phyloP scores from a whole-genome alignment of 2,797 vertebrate species.

The Propithecus deckenii region DNA sequence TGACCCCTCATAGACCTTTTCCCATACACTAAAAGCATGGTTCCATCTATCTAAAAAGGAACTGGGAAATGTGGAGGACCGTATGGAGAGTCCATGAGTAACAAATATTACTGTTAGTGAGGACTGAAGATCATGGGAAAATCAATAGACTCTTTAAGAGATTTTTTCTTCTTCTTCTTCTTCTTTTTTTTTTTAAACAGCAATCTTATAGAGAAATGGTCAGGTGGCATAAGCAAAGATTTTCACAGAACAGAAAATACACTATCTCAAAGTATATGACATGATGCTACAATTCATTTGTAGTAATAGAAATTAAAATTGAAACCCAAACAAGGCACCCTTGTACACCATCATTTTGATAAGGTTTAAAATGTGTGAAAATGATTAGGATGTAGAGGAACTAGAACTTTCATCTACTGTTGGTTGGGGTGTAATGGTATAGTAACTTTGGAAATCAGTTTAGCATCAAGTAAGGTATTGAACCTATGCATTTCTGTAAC shows the following conservation, averaged over 20 bases:
- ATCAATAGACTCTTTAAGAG: neutral
- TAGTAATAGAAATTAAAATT: neutral
- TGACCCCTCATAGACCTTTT: no score
- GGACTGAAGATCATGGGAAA: neutral
- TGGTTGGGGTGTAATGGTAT: neutral
- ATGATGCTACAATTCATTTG: neutral
- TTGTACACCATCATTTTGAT: neutral
- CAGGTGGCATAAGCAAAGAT: neutral
- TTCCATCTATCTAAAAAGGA: neutral
- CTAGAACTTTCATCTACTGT: neutral
- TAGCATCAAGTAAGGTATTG: neutral
- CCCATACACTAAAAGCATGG: neutral
- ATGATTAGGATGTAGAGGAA: neutral
- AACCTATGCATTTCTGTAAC: neutral
- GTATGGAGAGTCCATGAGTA: neutral
- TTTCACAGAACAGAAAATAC: neutral
- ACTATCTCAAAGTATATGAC: neutral
- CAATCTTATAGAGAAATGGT: neutral
- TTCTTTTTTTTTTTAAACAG: neutral
- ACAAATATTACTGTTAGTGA: neutral
- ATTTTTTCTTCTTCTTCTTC: no score
- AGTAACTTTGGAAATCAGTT: neutral
- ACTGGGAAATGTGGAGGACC: neutral
- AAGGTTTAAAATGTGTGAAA: neutral
- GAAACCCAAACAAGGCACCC: neutral